Base-by-base conservation (phyloP, 2,113 vertebrate species). In the Rhegmatorhina hoffmannsi region DNA sequence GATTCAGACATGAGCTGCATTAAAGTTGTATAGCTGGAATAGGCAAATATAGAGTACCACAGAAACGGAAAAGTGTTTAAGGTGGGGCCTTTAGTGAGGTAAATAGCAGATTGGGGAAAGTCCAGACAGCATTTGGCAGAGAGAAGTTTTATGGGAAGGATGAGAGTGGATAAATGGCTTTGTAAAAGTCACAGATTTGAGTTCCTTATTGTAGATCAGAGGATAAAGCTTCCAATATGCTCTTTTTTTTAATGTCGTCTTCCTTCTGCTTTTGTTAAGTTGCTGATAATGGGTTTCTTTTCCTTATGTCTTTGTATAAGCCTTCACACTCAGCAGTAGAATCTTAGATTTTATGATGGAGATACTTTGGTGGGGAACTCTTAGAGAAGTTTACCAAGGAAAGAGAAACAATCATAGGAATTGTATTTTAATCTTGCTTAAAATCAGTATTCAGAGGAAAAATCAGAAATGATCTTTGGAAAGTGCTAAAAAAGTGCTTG, bases 1-100 rank as follows among this genome's bases (percentile, higher is more conserved):
- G 20, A 16, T 56, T 47, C 33, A 59, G 56, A 34, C 1, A 1
- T 29, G 26, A 75, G n/a, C 20, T 0, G 1, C 59, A 13, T 46
- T 74, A 8, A 59, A 67, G 7, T 50, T 46, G 13, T 28, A 12
- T 43, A 38, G 33, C 52, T 87, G 28, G 14, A 81, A 52, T 1
- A 56, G 56, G 50, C n/a, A 77, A 75, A 62, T 59, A 59, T 0
- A 1, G 38, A 77, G 40, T 80, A 46, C 4, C 11, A 49, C 38
- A 17, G 44, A 52, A 53, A 52, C 10, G 4, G 31, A 77, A 70
- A 64, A 52, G 7, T 55, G 7, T 53, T 89, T 75, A 56, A 79
- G 44, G 10, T 82, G 26, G 36, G 21, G 6, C 4, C 20, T 58
- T 69, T 58, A 84, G 11, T 29, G 17, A 83, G 63, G 33, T 40